Conservation (phyloP, 2,113 vertebrate species). For the Callithrix jacchus region DNA sequence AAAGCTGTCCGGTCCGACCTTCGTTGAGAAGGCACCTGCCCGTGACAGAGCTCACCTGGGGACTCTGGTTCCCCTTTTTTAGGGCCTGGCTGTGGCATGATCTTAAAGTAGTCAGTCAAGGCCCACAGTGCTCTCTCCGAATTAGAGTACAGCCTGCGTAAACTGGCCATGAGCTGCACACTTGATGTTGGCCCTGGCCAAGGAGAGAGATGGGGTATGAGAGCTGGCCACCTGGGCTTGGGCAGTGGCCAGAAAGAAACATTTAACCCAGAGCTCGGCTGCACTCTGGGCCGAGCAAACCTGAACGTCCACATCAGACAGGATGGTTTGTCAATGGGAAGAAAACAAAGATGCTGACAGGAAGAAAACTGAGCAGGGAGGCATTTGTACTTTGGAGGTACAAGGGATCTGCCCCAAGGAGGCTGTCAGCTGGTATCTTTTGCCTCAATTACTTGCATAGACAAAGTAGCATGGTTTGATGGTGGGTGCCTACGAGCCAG, state of each 20-base stretch:
- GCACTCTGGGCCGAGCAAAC: not conserved
- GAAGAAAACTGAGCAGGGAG: not conserved
- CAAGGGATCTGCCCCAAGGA: not conserved
- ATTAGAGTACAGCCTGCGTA: not conserved
- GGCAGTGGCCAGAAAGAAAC: not conserved
- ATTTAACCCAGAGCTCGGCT: not conserved
- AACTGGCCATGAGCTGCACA: not conserved
- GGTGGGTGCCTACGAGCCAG: not conserved
- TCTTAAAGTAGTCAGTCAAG: not conserved
- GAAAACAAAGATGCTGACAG: not conserved
- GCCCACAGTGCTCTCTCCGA: not conserved
- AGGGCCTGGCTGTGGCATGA: not conserved
- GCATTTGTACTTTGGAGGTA: slow-evolving; percentile 1
- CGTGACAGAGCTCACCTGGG: not conserved
- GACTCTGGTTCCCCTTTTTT: not conserved
- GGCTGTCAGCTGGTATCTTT: not conserved
- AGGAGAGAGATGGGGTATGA: not conserved
- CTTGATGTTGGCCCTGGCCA: not conserved
- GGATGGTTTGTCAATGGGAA: not conserved
- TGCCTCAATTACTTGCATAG: not conserved
- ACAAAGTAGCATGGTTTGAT: not conserved
- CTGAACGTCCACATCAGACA: not conserved
- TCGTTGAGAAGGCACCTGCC: not conserved
- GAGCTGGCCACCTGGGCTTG: not conserved
- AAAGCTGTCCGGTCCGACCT: not conserved